These are phyloP conservation scores for Scaptomyza montana DNA, from an alignment of 1,140 invertebrate genomes.

Conservation along the genomic window DNA sequence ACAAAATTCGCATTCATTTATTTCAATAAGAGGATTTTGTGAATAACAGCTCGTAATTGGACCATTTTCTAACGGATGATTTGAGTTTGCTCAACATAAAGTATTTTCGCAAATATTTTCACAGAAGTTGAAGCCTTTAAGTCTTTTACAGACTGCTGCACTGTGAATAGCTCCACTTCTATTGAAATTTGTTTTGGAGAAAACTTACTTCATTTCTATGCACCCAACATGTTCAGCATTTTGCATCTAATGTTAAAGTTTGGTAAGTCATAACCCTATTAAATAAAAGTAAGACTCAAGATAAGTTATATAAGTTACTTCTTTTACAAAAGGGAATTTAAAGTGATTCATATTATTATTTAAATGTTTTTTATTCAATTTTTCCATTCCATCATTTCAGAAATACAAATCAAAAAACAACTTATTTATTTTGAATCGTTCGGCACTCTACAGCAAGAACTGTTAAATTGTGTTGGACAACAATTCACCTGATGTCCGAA, in stretches of 20 bases:
- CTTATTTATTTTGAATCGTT: background rate
- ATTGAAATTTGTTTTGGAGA: too few relatives aligned
- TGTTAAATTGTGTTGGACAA: background rate
- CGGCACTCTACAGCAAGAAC: background rate
- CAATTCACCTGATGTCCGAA: slow-evolving; percentile 33
- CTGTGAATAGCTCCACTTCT: background rate
- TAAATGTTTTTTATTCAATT: too few relatives aligned
- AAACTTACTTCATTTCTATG: too few relatives aligned
- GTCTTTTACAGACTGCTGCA: background rate
- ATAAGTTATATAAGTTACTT: too few relatives aligned
- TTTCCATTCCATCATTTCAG: too few relatives aligned
- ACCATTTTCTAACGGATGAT: background rate
- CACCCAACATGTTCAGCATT: too few relatives aligned
- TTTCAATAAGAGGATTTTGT: background rate
- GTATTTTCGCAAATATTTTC: background rate
- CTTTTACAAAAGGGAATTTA: too few relatives aligned
- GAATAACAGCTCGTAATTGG: background rate
- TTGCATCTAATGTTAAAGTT: too few relatives aligned
- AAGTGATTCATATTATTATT: too few relatives aligned
- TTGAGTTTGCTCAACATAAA: background rate
- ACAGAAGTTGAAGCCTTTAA: background rate
- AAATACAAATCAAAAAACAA: background rate
- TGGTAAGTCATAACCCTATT: too few relatives aligned
- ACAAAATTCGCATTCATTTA: slow-evolving; percentile 27
- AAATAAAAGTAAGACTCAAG: too few relatives aligned